Conservation (phyloP, 1,140 invertebrate genomes). For the Frieseomelitta varia region DNA sequence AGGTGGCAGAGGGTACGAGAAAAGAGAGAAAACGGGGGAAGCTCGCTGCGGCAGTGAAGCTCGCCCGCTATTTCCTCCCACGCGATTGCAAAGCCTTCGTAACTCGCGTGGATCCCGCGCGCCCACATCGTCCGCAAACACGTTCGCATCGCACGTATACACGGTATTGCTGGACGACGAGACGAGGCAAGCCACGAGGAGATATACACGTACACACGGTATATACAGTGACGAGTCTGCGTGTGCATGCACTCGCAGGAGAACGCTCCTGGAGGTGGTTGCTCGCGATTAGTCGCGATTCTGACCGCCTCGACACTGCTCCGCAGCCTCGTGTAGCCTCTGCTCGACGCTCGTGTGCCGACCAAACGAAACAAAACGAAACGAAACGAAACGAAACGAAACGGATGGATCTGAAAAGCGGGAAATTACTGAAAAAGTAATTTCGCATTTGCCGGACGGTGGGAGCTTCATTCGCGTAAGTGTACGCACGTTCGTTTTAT, state of each 20-base stretch:
- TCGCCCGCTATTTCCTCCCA: conserved; percentile 25
- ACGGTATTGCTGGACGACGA: not conserved
- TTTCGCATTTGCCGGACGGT: too few relatives aligned
- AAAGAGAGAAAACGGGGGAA: conserved; percentile 11
- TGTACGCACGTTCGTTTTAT: too few relatives aligned
- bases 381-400: not conserved
- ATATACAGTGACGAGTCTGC: not conserved
- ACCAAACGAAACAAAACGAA: not conserved
- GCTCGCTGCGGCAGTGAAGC: conserved; percentile 54
- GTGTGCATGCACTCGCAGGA: conserved; percentile 28
- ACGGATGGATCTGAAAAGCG: not conserved
- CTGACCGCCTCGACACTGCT: conserved; percentile 19
- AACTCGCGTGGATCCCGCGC: conserved; percentile 19
- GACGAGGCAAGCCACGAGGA: not conserved
- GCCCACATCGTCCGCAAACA: not conserved
- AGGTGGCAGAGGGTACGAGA: not conserved
- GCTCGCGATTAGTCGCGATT: conserved; percentile 50
- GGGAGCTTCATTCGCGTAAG: too few relatives aligned
- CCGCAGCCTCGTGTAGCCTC: not conserved
- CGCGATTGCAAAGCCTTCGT: conserved; percentile 20
- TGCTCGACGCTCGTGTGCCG: not conserved
- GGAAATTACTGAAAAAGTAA: not conserved
- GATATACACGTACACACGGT: not conserved
- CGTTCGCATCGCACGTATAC: not conserved
- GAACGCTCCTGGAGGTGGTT: conserved; percentile 39